phyloP scores from a whole-genome alignment of 1,140 invertebrate species.

The Zaprionus ornatus region DNA sequence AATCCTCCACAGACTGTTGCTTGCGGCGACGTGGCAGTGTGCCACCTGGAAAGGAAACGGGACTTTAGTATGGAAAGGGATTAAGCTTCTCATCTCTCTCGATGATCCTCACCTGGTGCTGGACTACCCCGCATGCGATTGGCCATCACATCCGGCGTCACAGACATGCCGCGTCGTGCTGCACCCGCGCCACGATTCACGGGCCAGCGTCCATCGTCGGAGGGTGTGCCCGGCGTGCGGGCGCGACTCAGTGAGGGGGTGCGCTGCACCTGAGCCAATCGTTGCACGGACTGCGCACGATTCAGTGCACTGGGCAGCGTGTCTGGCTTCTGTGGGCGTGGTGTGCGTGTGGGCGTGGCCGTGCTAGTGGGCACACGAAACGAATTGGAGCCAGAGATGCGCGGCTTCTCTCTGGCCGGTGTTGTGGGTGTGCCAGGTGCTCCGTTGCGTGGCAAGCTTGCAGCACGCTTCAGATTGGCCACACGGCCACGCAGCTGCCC shows the following conservation, averaged over 20 bases:
- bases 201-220: slow-evolving; percentile 89
- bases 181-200: slow-evolving; percentile 68
- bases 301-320: slow-evolving; percentile 78
- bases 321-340: slow-evolving; percentile 85
- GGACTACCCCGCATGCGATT: slow-evolving; percentile 79
- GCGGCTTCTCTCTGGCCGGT: slow-evolving; percentile 46
- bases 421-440: slow-evolving; percentile 48
- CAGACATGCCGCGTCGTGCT: slow-evolving; percentile 56
- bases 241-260: slow-evolving; percentile 86
- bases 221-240: slow-evolving; percentile 87
- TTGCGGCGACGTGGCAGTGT: slow-evolving; percentile 89
- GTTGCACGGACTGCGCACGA: slow-evolving; percentile 84
- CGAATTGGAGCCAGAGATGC: slow-evolving; percentile 48
- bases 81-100: slow-evolving; percentile 63
- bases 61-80: slow-evolving; percentile 71
- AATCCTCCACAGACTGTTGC: slow-evolving; percentile 86
- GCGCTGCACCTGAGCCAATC: slow-evolving; percentile 85
- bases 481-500: slow-evolving; percentile 63
- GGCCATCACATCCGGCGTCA: slow-evolving; percentile 70
- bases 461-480: slow-evolving; percentile 84
- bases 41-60: slow-evolving; percentile 84
- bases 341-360: slow-evolving; percentile 78
- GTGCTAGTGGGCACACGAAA: slow-evolving; percentile 57
- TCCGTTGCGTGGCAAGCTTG: slow-evolving; percentile 85
- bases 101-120: slow-evolving; percentile 67